Evolutionary conservation across 2,113 vertebrate species (phyloP), one percentile per base, ranked within the genome.

Genomic region (Gorsachius goisagi): DNA sequence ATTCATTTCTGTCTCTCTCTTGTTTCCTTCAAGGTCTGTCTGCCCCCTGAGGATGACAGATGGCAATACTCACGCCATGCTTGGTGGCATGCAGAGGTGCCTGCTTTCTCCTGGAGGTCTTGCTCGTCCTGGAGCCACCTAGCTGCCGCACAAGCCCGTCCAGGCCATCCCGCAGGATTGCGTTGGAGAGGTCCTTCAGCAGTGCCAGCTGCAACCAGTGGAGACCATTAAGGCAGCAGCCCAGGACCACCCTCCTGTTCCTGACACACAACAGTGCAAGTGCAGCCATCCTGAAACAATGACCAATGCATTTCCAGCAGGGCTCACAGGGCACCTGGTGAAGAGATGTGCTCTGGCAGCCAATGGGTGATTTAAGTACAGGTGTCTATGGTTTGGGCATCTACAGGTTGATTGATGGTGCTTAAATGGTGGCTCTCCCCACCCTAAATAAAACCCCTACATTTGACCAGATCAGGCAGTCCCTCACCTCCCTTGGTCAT

Each of bases 161-260:
- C 77, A 98, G 94, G 15, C 99, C 98, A 0, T 98, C 97, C 96
- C 95, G 97, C 79, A 98, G 98, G 62, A 99, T 96, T 9, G 91
- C 96, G 3, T 99, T 91, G 24, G 98, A 98, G 96, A 99, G 97
- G 21, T 98, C 97, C 96, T 98, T 99, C 98, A 99, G 97, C 96
- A 99, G 85, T 33, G 97, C 97, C 55, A 99, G 97, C 99, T 99
- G 95, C n/a, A 96, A 90, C 17, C 72, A 20, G 79, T 1, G 32
- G 26, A 47, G 30, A 60, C 47, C 53, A 52, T 56, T 64, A 18
- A 77, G 50, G 26, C 28, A 28, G 41, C 1, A 55, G 26, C 22
- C 45, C 64, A 32, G 39, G 6, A 62, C 49, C 73, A 63, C n/a
- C 22, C 37, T 37, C 9, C 41, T 21, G 11, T 30, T 72, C 62